Evolutionary conservation across 2,888 invertebrate species (phyloP).

Genomic region (Chloroclysta siterata): DNA sequence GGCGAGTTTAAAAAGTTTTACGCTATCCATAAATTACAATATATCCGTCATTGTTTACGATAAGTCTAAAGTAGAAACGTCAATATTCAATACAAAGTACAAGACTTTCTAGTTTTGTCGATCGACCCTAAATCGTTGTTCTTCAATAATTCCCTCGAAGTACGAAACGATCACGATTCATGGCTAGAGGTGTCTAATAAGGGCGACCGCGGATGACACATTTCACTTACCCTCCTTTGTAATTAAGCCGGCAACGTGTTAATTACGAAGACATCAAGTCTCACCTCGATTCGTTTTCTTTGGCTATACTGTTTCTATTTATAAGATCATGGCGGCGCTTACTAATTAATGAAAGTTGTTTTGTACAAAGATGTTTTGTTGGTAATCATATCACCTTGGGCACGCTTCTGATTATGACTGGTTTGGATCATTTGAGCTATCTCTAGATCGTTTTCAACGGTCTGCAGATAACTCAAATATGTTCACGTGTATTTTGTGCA

Average conservation of each 20-base stretch:
- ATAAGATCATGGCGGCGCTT: conserved; percentile 28
- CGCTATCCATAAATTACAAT: no score
- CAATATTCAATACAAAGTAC: background rate
- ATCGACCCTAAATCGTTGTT: no score
- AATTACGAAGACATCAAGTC: conserved; percentile 56
- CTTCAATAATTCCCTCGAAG: background rate
- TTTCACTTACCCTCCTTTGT: conserved; percentile 65
- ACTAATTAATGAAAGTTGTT: conserved; percentile 26
- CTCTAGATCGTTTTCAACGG: no score
- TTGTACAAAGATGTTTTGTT: background rate
- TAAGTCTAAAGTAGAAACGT: no score
- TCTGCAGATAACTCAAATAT: no score
- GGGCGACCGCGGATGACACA: conserved; percentile 62
- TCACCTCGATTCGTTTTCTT: conserved; percentile 65
- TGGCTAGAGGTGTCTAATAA: conserved; percentile 28
- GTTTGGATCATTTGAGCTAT: no score
- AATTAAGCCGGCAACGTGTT: conserved; percentile 42
- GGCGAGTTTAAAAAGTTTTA: no score
- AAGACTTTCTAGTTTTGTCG: background rate
- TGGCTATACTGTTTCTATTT: conserved; percentile 62
- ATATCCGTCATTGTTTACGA: no score
- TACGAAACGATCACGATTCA: background rate
- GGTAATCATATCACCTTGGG: no score
- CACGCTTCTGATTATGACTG: no score
- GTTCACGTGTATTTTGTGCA: no score